Conservation (phyloP, 1,140 invertebrate genomes). For the Cyclargus thomasi region DNA sequence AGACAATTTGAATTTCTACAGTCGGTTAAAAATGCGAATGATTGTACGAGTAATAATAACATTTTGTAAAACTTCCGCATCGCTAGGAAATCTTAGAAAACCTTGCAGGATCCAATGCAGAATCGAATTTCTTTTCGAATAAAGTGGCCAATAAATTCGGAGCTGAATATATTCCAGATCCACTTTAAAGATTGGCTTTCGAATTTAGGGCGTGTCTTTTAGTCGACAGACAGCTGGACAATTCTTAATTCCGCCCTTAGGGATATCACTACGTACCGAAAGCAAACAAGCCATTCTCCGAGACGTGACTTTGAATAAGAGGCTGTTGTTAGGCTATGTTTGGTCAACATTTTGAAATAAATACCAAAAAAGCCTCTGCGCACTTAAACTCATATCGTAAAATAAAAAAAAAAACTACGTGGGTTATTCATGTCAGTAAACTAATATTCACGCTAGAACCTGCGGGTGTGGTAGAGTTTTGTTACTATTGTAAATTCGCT, state of each 20-base stretch:
- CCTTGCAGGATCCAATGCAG: not conserved
- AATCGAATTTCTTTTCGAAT: not conserved
- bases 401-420: too few relatives aligned
- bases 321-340: not conserved
- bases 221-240: not conserved
- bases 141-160: not conserved
- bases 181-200: not conserved
- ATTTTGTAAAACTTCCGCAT: not conserved
- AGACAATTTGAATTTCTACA: too few relatives aligned
- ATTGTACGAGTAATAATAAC: too few relatives aligned
- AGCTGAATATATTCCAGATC: not conserved
- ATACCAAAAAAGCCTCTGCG: too few relatives aligned
- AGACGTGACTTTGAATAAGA: conserved; percentile 3
- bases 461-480: too few relatives aligned
- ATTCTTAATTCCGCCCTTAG: not conserved
- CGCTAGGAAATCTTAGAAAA: not conserved
- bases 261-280: not conserved
- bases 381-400: too few relatives aligned
- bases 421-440: too few relatives aligned
- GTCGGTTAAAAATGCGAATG: too few relatives aligned
- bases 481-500: too few relatives aligned
- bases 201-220: not conserved
- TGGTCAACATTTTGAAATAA: too few relatives aligned
- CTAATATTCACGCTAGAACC: too few relatives aligned
- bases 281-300: not conserved